phyloP scores from a whole-genome alignment of 1,140 invertebrate species.

The Aphelinus atriplicis region DNA sequence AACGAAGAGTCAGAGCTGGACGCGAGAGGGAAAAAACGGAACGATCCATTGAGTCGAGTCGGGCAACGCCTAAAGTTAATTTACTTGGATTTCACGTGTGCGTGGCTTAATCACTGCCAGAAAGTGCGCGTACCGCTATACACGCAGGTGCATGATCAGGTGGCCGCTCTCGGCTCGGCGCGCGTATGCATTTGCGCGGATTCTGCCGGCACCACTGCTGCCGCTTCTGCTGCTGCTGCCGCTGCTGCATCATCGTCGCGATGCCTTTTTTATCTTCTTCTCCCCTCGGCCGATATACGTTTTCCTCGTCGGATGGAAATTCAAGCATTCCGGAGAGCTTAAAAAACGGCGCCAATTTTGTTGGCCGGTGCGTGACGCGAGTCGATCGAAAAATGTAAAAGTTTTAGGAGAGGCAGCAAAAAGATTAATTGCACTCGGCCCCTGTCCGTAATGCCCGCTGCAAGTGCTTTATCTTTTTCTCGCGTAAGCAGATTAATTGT shows the following conservation, averaged over 20 bases:
- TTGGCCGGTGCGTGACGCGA: not conserved
- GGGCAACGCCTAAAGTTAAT: conserved; percentile 33
- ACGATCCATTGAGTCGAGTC: not conserved
- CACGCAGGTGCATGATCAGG: conserved; percentile 34
- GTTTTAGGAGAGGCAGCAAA: conserved; percentile 3
- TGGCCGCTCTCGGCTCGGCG: not conserved
- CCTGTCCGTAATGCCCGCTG: not conserved
- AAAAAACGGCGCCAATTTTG: not conserved
- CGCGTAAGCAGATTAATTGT: conserved; percentile 21
- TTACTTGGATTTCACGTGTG: conserved; percentile 31
- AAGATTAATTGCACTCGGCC: conserved; percentile 20
- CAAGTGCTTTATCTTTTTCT: conserved; percentile 12
- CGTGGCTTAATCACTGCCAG: conserved; percentile 25
- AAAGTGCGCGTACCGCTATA: conserved; percentile 24
- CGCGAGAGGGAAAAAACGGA: too few relatives aligned
- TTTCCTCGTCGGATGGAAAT: conserved; percentile 25
- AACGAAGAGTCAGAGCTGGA: too few relatives aligned
- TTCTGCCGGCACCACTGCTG: not conserved
- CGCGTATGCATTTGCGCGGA: not conserved
- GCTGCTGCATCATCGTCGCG: conserved; percentile 3
- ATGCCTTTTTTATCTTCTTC: not conserved
- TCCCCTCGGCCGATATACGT: not conserved
- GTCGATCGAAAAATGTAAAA: conserved; percentile 7
- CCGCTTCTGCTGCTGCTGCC: not conserved
- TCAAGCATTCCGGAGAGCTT: not conserved